Percentiles rank a stretch among this genome's conserved stretches.
Conservation (phyloP, 2,888 invertebrate genomes). For the Eristalis intricaria region DNA sequence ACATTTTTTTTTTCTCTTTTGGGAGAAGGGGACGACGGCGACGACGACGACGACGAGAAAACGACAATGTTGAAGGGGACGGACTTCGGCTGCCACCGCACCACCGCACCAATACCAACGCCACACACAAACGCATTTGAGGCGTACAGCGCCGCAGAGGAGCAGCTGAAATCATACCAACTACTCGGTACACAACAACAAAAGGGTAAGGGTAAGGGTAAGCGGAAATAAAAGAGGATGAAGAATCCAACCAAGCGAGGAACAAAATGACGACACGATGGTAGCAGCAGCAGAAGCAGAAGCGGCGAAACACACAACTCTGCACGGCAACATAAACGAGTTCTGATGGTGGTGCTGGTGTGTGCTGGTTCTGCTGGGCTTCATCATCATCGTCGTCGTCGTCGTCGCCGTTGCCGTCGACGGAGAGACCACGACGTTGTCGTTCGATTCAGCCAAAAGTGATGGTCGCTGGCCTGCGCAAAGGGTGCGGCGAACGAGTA, state of each 20-base stretch:
- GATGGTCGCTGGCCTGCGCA: constrained; percentile 51
- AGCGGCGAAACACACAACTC: constrained; percentile 25
- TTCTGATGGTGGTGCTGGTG: constrained; percentile 49
- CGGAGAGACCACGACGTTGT: constrained; percentile 1
- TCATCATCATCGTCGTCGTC: constrained; percentile 22
- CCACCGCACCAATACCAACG: background rate
- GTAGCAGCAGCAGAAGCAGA: constrained; percentile 1
- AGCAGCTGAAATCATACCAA: constrained; percentile 61
- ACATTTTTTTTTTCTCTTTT: constrained; percentile 20
- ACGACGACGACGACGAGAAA: constrained; percentile 35
- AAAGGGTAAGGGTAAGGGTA: constrained; percentile 64
- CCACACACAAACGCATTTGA: background rate
- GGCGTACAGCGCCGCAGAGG: constrained; percentile 1
- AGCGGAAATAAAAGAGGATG: constrained; percentile 69
- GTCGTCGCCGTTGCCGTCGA: constrained; percentile 19
- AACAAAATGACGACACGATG: constrained; percentile 70
- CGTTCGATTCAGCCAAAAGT: constrained; percentile 57
- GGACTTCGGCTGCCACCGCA: constrained; percentile 19
- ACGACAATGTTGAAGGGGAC: constrained; percentile 53
- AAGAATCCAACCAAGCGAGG: constrained; percentile 70
- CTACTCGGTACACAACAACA: constrained; percentile 14
- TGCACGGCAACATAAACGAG: constrained; percentile 71
- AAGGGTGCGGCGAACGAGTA: constrained; percentile 45
- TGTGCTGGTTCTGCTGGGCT: constrained; percentile 36
- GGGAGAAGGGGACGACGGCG: constrained; percentile 32